A percentile compares a stretch with the other conserved stretches of the same genome.
Evolutionary conservation across 2,113 vertebrate species (phyloP).

Genomic region (Emydocephalus ijimae): DNA sequence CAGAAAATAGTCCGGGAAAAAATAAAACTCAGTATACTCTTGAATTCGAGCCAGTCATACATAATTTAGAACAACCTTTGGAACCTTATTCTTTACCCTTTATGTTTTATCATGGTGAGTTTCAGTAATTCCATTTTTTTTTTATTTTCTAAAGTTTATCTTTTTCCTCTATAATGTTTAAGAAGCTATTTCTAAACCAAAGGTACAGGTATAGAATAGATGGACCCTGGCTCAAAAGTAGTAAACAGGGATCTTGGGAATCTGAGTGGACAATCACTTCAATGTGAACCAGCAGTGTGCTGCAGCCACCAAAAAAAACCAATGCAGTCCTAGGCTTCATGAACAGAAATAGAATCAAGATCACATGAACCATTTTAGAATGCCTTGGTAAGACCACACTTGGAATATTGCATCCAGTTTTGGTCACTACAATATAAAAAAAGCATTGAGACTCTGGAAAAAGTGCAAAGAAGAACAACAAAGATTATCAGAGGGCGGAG

Average conservation of each 20-base stretch:
- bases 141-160: not conserved
- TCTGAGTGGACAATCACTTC: not conserved
- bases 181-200: not conserved
- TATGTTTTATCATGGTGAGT: conserved; percentile 89
- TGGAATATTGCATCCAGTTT: not conserved
- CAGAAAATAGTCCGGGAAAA: conserved; percentile 86
- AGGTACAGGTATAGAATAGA: not conserved
- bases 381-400: not conserved
- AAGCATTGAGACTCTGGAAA: not conserved
- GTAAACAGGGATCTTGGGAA: not conserved
- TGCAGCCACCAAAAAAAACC: not conserved
- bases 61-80: conserved; percentile 56
- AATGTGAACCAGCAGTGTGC: not conserved
- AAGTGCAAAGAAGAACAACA: not conserved
- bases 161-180: not conserved
- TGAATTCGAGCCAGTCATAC: conserved; percentile 74
- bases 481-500: not conserved
- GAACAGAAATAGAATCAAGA: not conserved
- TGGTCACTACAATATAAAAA: not conserved
- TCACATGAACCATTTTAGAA: not conserved
- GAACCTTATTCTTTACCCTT: conserved; percentile 80
- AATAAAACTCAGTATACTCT: conserved; percentile 81
- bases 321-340: not conserved
- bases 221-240: not conserved
- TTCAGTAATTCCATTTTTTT: conserved; percentile 20